These are phyloP conservation scores for Muntiacus muntjak DNA, from an alignment of 2,113 vertebrate species.

Conservation along the genomic window DNA sequence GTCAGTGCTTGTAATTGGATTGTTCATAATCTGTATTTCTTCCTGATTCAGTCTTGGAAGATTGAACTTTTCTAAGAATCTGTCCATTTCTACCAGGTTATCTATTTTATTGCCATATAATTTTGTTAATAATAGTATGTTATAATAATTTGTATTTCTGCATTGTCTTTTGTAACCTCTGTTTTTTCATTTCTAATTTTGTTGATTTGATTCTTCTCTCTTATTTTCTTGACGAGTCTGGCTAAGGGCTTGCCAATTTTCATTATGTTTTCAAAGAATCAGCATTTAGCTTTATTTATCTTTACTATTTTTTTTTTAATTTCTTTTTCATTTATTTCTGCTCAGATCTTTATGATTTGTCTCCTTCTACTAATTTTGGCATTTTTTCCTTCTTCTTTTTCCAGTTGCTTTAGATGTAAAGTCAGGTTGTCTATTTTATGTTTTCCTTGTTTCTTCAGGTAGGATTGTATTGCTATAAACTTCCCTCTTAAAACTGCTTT, in stretches of 20 bases:
- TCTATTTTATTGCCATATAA: background rate
- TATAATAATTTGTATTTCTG: background rate
- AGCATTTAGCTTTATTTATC: background rate
- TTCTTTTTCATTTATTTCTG: background rate
- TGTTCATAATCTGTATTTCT: no score
- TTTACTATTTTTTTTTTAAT: background rate
- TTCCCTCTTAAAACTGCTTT: no score
- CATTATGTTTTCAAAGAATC: background rate
- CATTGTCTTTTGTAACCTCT: background rate
- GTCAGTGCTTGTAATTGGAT: no score
- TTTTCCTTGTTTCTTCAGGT: no score
- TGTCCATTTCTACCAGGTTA: background rate
- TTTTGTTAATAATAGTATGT: background rate
- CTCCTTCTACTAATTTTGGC: no score
- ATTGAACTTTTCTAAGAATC: background rate
- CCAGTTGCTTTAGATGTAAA: no score
- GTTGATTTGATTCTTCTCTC: background rate
- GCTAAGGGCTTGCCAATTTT: background rate
- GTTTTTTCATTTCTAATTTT: background rate
- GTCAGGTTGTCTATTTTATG: no score
- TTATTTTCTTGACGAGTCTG: background rate
- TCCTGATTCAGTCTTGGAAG: no score
- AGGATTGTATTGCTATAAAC: no score
- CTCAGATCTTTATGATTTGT: no score
- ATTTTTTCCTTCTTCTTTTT: no score